Evolutionary conservation across 2,888 invertebrate genomes (phyloP).

Genomic region (Chaitophorus viminalis): DNA sequence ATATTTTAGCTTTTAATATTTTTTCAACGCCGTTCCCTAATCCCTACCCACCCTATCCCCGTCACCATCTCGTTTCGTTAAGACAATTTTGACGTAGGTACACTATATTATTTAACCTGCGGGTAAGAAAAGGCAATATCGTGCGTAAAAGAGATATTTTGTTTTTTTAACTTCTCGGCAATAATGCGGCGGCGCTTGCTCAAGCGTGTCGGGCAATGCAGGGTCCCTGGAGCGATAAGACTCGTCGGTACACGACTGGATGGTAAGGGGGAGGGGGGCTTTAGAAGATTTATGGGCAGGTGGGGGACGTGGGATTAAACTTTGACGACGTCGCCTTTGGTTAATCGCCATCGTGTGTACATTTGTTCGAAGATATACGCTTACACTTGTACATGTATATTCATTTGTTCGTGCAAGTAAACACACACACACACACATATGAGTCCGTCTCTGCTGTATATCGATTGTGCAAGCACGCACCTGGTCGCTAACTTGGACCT

Average conservation of each 20-base stretch:
- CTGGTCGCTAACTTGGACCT: not conserved
- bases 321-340: conserved; percentile 38
- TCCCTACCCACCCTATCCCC: too few relatives aligned
- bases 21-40: not conserved
- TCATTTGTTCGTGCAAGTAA: not conserved
- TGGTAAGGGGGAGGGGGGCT: too few relatives aligned
- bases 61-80: conserved; percentile 6
- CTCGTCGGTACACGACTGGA: not conserved
- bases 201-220: conserved; percentile 38
- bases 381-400: not conserved
- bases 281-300: conserved; percentile 14
- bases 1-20: not conserved
- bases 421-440: not conserved
- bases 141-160: conserved; percentile 31
- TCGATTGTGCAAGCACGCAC: conserved; percentile 31
- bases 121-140: conserved; percentile 26
- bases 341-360: conserved; percentile 19
- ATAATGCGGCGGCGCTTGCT: not conserved
- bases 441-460: not conserved
- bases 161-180: conserved; percentile 36
- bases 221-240: conserved; percentile 31
- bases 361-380: not conserved
- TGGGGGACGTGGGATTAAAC: conserved; percentile 18
- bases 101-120: conserved; percentile 3
- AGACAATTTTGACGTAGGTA: conserved; percentile 25